Base-by-base conservation (phyloP, 1,140 invertebrate genomes). In the Dendrolimus kikuchii region DNA sequence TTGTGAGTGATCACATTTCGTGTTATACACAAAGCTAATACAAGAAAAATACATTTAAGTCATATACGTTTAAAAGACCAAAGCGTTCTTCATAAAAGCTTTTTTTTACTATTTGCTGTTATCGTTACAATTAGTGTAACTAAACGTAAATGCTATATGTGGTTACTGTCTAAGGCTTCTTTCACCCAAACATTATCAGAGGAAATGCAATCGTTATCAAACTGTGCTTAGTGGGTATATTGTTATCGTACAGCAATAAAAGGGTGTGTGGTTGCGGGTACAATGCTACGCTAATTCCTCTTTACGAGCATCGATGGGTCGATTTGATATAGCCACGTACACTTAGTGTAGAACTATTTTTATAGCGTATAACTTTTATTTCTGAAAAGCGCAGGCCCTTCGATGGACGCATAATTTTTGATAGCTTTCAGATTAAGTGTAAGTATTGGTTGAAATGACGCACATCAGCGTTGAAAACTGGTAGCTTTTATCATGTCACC, bases 401-500 rank as follows among this genome's bases (percentile, higher is more conserved):
- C 23, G 23, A 23, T 23, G 23, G 23, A 23, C 23, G 23, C 23
- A 23, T 23, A n/a, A n/a, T 23, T 23, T 23, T 23, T 23, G 1
- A 23, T 23, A 23, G 23, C 23, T 23, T 23, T 23, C 23, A 23
- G 23, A 23, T 23, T 23, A 23, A 23, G 23, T 23, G 1, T 3
- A 23, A 23, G 23, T 23, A 23, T 23, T 23, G 23, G 23, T 23
- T 23, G 23, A 23, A 23, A 56, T 55, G 51, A 51, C 51, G 46
- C 51, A 51, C 55, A 46, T 53, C 59, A 54, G 59, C 55, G 61
- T 58, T 68, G 63, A 73, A 72, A 78, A 71, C 63, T 59, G 57
- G 59, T 53, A 65, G 65, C 71, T 77, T 79, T 75, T 80, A 77
- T 79, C 66, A 68, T 70, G 62, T 70, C 69, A 70, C 71, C 66